Evolutionary conservation across 2,888 invertebrate genomes (phyloP).

Genomic region (Leucophenga maculata): DNA sequence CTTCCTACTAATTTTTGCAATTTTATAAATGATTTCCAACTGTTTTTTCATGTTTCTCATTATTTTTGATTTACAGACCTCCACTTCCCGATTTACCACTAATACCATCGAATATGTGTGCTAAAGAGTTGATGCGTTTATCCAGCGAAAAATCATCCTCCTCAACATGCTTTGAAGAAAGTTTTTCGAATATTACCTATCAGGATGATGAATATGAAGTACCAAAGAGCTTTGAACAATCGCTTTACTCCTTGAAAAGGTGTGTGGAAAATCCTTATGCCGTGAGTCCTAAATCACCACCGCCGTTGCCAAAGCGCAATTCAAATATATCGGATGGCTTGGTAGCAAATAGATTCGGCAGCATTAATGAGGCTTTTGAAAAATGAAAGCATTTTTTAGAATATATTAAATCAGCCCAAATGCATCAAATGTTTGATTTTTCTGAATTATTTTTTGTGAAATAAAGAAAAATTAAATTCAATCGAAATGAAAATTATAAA

Average conservation of each 20-base stretch:
- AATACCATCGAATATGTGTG: constrained; percentile 27
- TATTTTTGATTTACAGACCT: constrained; percentile 33
- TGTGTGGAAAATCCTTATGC: constrained; percentile 46
- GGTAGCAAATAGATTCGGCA: background rate
- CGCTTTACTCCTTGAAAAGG: constrained; percentile 37
- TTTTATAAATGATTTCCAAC: background rate
- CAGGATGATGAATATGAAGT: constrained; percentile 52
- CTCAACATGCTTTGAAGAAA: constrained; percentile 48
- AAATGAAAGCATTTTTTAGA: background rate
- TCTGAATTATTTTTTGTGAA: too few species aligned
- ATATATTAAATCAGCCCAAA: too few species aligned
- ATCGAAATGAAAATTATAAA: too few species aligned
- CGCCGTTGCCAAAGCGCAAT: constrained; percentile 68
- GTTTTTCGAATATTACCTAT: constrained; percentile 33
- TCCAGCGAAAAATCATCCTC: constrained; percentile 39
- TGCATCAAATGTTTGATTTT: too few species aligned
- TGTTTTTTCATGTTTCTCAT: background rate
- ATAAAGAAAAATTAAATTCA: too few species aligned
- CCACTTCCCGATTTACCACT: constrained; percentile 27
- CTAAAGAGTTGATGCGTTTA: constrained; percentile 39
- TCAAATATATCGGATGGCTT: constrained; percentile 36
- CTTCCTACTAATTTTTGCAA: too few species aligned
- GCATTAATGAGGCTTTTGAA: background rate
- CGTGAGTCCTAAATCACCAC: constrained; percentile 57
- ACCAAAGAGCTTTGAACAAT: constrained; percentile 46